Evolutionary conservation across 2,888 invertebrate species (phyloP).

Genomic region (Tineola bisselliella): DNA sequence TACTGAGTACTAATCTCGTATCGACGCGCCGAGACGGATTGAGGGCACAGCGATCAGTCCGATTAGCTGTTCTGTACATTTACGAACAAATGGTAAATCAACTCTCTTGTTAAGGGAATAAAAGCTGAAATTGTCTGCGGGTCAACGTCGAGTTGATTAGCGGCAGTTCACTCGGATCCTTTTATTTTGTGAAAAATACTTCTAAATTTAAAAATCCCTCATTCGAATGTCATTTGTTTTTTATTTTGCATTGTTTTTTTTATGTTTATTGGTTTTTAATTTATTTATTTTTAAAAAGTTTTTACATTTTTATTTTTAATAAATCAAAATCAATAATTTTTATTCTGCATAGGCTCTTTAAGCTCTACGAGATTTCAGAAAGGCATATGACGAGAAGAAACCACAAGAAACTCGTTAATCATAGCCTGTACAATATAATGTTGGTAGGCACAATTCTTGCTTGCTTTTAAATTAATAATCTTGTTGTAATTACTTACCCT

Average conservation of each 20-base stretch:
- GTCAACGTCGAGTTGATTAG: constrained; percentile 10
- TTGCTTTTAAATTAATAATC: too few species aligned
- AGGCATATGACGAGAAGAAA: too few species aligned
- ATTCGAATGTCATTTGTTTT: background rate
- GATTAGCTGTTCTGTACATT: constrained; percentile 13
- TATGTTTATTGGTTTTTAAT: background rate
- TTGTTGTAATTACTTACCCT: too few species aligned
- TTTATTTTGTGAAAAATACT: background rate
- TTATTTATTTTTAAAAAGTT: background rate
- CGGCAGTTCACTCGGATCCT: background rate
- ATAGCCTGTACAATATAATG: too few species aligned
- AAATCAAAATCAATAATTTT: too few species aligned
- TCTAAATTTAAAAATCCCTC: background rate
- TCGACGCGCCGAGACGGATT: constrained; percentile 15
- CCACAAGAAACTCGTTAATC: too few species aligned
- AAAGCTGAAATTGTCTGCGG: background rate
- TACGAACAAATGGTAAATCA: background rate
- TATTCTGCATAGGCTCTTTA: too few species aligned
- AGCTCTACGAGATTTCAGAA: too few species aligned
- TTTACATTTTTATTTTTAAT: too few species aligned
- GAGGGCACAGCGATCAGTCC: constrained; percentile 13
- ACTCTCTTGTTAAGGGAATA: background rate
- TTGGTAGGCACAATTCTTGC: too few species aligned
- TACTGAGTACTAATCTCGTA: constrained; percentile 12
- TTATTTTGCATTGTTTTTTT: background rate